A percentile compares a stretch with the other conserved stretches of the same genome.
Conservation (phyloP, 2,888 invertebrate genomes). For the Artemia sinica region DNA sequence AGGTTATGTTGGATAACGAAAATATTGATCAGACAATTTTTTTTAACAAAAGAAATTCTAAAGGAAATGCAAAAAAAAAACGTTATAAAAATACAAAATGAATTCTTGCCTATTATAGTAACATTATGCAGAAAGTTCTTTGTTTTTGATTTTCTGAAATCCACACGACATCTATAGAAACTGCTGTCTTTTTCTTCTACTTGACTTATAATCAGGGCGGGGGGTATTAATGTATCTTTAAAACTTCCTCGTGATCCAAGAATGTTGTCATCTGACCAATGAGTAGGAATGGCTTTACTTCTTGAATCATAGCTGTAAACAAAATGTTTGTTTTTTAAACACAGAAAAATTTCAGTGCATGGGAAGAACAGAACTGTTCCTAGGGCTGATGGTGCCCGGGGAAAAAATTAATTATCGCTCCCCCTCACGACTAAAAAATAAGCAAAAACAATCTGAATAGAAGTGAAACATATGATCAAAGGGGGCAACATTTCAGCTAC, state of each 20-base stretch:
- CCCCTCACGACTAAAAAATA: no score
- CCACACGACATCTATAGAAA: constrained; percentile 7
- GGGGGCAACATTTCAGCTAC: no score
- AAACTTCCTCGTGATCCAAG: constrained; percentile 1
- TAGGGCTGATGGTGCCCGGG: no score
- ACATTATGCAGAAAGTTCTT: constrained; percentile 11
- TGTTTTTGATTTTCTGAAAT: constrained; percentile 1
- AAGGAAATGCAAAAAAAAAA: not conserved
- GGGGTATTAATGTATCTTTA: not conserved
- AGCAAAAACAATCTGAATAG: no score
- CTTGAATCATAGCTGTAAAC: not conserved
- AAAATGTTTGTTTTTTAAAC: no score
- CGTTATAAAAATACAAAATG: not conserved
- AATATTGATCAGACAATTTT: no score
- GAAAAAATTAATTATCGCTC: no score
- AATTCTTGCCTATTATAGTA: not conserved
- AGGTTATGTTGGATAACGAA: no score
- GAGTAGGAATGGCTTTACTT: not conserved
- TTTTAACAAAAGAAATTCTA: no score
- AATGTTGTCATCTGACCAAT: not conserved
- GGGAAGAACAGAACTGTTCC: no score
- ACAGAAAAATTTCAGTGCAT: no score
- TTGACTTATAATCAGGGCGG: not conserved
- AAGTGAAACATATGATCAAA: no score
- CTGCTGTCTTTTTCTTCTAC: not conserved